phyloP scores from a whole-genome alignment of 2,113 vertebrate genomes.

The Tetrao urogallus region DNA sequence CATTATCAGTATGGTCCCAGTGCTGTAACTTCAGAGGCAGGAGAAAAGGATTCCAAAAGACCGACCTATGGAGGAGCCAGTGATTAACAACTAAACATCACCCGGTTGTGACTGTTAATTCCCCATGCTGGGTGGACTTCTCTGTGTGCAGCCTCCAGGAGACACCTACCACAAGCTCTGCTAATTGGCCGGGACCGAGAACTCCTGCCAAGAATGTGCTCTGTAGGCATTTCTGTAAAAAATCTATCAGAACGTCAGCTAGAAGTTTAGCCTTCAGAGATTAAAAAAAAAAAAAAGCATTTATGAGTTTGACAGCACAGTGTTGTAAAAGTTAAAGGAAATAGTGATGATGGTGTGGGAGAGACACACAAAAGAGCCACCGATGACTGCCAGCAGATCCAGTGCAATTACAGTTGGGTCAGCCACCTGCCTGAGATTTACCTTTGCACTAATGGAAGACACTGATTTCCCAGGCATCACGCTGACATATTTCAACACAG shows the following conservation, averaged over 20 bases:
- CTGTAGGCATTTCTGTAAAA: background rate
- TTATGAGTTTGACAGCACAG: conserved; percentile 49
- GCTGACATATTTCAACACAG: background rate
- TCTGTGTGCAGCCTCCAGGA: background rate
- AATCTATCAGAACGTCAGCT: conserved; percentile 22
- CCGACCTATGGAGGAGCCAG: background rate
- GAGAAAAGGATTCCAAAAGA: background rate
- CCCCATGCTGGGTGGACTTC: background rate
- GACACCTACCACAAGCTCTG: accelerated
- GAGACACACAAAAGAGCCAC: background rate
- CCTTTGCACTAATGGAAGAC: background rate
- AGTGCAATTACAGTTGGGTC: conserved; percentile 9
- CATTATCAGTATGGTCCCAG: background rate
- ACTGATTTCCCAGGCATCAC: conserved; percentile 11
- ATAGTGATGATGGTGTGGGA: background rate
- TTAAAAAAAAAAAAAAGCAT: background rate
- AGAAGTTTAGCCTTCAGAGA: conserved; percentile 9
- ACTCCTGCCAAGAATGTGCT: background rate
- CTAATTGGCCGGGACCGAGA: background rate
- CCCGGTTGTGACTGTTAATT: conserved; percentile 5
- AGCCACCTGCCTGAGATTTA: conserved; percentile 3
- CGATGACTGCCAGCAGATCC: background rate
- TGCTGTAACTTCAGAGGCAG: background rate
- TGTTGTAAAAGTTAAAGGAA: background rate
- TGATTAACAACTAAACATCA: background rate